Conservation (phyloP, 2,113 vertebrate species). For the Mus pahari region DNA sequence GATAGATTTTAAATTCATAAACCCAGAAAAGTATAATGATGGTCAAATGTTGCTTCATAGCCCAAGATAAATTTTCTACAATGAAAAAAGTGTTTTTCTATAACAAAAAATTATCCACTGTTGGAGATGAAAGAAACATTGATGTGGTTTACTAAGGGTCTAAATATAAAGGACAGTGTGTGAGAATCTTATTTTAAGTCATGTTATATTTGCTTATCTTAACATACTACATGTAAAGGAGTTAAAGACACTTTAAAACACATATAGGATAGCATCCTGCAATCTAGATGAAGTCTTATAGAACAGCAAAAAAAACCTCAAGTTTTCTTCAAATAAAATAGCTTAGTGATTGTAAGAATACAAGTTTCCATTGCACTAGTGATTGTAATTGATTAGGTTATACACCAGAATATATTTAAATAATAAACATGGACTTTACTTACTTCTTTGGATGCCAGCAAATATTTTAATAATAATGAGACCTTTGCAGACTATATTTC, state of each 20-base stretch:
- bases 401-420: background rate
- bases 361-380: background rate
- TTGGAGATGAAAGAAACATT: no score
- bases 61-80: no score
- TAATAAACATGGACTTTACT: background rate
- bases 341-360: background rate
- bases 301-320: background rate
- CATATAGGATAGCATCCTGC: background rate
- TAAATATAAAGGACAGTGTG: no score
- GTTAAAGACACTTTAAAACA: background rate
- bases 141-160: no score
- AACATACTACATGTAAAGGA: background rate
- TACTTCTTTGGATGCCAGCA: background rate
- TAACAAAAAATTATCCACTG: no score
- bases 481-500: no score
- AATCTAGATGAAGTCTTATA: background rate
- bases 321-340: background rate
- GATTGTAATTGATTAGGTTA: background rate
- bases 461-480: no score
- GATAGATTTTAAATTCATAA: no score
- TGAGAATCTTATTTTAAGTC: no score
- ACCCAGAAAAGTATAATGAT: no score
- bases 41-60: no score
- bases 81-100: no score
- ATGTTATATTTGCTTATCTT: background rate